A percentile compares a stretch with the other conserved stretches of the same genome.
Conservation (phyloP, 2,888 invertebrate genomes). For the Pinctada fucata region DNA sequence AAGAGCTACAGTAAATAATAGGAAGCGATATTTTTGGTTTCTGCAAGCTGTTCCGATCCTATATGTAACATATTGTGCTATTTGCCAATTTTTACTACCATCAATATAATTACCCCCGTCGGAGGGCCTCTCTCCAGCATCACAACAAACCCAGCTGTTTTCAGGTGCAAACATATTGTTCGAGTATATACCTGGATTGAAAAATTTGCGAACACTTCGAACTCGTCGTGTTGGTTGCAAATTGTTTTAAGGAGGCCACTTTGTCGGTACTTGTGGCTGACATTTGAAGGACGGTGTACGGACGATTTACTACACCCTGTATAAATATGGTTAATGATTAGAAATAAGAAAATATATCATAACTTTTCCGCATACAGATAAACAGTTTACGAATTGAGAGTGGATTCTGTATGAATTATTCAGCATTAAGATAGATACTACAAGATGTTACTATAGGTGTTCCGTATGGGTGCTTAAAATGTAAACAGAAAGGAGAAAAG, state of each 20-base stretch:
- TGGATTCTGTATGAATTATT: not conserved
- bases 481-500: too few species aligned
- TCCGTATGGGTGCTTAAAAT: not conserved
- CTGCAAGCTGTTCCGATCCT: too few species aligned
- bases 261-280: not conserved
- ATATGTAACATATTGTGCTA: not conserved
- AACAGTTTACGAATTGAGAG: not conserved
- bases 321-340: not conserved
- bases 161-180: conserved; percentile 4
- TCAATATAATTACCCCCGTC: not conserved
- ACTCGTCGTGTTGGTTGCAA: not conserved
- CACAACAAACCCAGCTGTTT: not conserved
- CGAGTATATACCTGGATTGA: not conserved
- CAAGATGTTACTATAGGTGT: not conserved
- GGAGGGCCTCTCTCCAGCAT: conserved; percentile 3
- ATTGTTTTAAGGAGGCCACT: not conserved
- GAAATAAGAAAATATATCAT: not conserved
- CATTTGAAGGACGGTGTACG: not conserved
- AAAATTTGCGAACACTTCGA: not conserved
- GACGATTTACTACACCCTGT: not conserved
- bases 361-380: not conserved
- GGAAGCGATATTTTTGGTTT: too few species aligned
- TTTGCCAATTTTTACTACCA: not conserved
- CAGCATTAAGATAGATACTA: not conserved
- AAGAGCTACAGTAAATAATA: too few species aligned